phyloP scores from a whole-genome alignment of 1,140 invertebrate genomes.

The Meloidogyne chitwoodi region DNA sequence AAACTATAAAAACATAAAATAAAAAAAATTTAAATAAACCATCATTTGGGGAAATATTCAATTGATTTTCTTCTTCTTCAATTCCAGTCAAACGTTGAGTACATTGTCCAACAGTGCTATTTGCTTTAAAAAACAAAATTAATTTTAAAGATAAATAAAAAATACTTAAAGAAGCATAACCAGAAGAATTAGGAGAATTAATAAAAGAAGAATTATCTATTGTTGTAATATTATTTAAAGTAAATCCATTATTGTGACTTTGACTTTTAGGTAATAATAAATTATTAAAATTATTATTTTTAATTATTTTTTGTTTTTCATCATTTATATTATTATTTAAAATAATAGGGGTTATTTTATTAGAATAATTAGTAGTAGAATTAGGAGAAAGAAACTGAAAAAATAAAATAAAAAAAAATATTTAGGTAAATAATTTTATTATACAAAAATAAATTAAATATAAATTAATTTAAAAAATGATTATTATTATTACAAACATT shows the following conservation, averaged over 20 bases:
- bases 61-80: not conserved
- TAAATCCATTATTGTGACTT: not conserved
- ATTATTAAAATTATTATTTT: not conserved
- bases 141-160: not conserved
- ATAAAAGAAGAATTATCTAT: not conserved
- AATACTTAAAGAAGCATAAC: not conserved
- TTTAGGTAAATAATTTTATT: too few species aligned
- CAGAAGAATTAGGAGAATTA: not conserved
- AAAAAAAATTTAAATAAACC: not conserved
- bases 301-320: not conserved
- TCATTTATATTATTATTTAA: too few species aligned
- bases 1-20: not conserved
- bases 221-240: not conserved
- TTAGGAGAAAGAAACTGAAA: too few species aligned
- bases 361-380: too few species aligned
- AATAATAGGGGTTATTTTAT: too few species aligned
- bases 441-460: too few species aligned
- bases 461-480: not conserved
- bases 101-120: not conserved
- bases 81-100: not conserved
- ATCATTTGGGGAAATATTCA: not conserved
- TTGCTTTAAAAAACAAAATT: not conserved
- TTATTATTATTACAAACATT: not conserved
- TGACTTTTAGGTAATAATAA: not conserved
- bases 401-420: too few species aligned